Evolutionary conservation across 30 jellyfish, hydroid and myxozoan genomes (phyloP).

Genomic region (Turritopsis rubra): DNA sequence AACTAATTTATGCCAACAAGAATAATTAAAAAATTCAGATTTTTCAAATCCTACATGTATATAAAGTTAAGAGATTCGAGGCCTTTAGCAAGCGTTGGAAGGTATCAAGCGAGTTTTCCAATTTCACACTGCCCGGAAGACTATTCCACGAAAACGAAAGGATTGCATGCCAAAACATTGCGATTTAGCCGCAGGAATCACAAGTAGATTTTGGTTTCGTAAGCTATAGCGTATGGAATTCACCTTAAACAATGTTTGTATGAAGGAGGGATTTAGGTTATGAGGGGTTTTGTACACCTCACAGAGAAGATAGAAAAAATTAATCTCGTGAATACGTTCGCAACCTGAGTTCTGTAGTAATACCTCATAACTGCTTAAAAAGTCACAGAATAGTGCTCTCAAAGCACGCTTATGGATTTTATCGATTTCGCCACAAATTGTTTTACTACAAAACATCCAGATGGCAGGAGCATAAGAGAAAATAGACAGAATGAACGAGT

Average conservation of each 20-base stretch:
- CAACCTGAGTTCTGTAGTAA: not conserved
- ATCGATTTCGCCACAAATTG: not conserved
- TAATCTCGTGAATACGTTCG: not conserved
- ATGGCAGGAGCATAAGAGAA: not conserved
- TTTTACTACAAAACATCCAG: not conserved
- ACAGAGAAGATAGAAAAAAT: not conserved
- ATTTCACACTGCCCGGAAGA: no score
- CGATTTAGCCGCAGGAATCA: not conserved
- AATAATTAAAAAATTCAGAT: no score
- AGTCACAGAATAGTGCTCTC: not conserved
- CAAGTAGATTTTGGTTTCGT: not conserved
- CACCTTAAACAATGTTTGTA: not conserved
- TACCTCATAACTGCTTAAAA: not conserved
- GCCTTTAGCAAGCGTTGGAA: no score
- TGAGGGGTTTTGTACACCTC: not conserved
- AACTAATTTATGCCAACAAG: no score
- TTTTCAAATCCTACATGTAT: no score
- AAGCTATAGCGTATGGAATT: not conserved
- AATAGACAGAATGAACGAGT: not conserved
- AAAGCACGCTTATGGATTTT: not conserved
- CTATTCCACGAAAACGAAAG: not conserved
- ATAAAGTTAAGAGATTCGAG: no score
- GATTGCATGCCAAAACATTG: not conserved
- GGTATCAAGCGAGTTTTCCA: no score
- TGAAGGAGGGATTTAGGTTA: not conserved